Conservation (phyloP, 2,113 vertebrate species). For the Lepus europaeus region DNA sequence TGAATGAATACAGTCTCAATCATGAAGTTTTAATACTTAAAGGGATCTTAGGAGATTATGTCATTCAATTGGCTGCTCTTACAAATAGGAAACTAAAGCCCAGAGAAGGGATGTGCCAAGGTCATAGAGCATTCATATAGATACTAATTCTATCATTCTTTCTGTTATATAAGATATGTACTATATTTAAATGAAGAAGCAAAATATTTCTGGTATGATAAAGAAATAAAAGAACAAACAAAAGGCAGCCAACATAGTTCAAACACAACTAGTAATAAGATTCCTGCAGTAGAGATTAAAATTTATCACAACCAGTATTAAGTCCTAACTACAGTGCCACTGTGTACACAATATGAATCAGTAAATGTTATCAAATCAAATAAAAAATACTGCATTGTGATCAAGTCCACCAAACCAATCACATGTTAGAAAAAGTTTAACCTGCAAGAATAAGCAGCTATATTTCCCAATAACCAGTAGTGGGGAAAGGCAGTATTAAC, state of each 20-base stretch:
- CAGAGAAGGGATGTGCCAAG: not conserved
- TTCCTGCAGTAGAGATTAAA: not conserved
- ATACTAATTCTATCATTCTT: not conserved
- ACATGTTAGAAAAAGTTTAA: not conserved
- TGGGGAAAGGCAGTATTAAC: not conserved
- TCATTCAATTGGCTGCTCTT: not conserved
- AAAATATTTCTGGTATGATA: not conserved
- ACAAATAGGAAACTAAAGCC: not conserved
- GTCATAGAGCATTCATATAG: not conserved
- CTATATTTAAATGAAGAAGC: not conserved
- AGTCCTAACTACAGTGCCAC: not conserved
- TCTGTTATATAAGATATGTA: not conserved
- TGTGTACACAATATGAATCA: not conserved
- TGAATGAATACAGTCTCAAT: not conserved
- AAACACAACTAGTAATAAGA: not conserved
- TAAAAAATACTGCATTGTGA: not conserved
- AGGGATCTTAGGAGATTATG: not conserved
- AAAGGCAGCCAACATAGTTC: not conserved
- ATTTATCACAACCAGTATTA: not conserved
- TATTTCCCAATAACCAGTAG: not conserved
- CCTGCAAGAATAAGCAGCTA: not conserved
- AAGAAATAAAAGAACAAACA: conserved; percentile 6
- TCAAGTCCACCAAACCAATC: not conserved
- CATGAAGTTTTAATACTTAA: conserved; percentile 36
- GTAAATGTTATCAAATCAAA: not conserved